phyloP scores from a whole-genome alignment of 2,888 invertebrate species.

The Cataglyphis albicans region DNA sequence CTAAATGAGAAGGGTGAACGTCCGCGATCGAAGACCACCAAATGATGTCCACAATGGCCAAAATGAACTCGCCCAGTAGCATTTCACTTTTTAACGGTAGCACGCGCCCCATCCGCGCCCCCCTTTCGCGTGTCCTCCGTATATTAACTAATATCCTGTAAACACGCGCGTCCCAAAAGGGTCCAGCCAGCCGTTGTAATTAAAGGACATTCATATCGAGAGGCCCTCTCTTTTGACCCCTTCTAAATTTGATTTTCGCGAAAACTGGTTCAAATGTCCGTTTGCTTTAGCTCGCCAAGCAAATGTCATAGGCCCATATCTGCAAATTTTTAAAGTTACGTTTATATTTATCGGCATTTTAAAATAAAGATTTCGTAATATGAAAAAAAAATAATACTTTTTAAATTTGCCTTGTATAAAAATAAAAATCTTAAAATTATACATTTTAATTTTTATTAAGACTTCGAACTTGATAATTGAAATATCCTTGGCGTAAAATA shows the following conservation, averaged over 20 bases:
- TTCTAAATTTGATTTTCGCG: conserved; percentile 58
- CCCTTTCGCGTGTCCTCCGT: conserved; percentile 51
- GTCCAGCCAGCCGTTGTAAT: conserved; percentile 72
- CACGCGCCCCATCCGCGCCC: conserved; percentile 61
- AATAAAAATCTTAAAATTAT: not conserved
- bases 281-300: conserved; percentile 29
- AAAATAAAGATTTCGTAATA: not conserved
- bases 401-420: not conserved
- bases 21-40: conserved; percentile 61
- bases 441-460: not conserved
- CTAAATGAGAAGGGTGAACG: conserved; percentile 62
- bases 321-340: not conserved
- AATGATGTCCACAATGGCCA: conserved; percentile 77
- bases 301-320: conserved; percentile 37
- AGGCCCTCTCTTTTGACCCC: conserved; percentile 52
- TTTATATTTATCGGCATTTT: not conserved
- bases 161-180: conserved; percentile 68
- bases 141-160: conserved; percentile 77
- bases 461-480: not conserved
- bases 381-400: not conserved
- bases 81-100: conserved; percentile 76
- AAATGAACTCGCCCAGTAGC: conserved; percentile 81
- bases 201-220: conserved; percentile 75
- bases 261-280: conserved; percentile 66
- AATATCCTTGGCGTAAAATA: not conserved